These are phyloP conservation scores for Omphaloscelis lunosa DNA, from an alignment of 2,888 invertebrate species.

Conservation along the genomic window DNA sequence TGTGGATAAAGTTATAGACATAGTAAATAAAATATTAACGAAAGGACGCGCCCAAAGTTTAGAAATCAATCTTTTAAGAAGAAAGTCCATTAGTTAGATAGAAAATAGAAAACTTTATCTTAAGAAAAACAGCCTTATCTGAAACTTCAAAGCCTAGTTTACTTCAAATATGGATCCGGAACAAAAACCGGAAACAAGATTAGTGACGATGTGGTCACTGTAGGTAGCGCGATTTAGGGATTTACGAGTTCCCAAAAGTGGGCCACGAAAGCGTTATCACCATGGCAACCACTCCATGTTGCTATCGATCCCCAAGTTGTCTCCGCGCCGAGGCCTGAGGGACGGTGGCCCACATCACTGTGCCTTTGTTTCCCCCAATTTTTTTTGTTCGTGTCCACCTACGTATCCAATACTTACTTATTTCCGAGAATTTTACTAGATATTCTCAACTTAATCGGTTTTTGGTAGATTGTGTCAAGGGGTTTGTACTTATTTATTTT, in stretches of 20 bases:
- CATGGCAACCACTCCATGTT: constrained; percentile 64
- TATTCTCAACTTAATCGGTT: background rate
- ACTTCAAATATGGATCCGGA: background rate
- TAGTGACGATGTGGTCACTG: constrained; percentile 19
- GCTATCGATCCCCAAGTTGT: constrained; percentile 64
- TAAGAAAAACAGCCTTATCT: background rate
- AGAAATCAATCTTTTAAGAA: background rate
- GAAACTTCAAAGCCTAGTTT: constrained; percentile 3
- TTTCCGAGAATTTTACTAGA: background rate
- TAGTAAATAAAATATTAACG: background rate
- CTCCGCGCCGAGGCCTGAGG: constrained; percentile 35
- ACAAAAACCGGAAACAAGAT: constrained; percentile 16
- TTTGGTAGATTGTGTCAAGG: background rate
- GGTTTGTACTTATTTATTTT: background rate
- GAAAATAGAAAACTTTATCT: background rate
- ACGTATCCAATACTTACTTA: background rate
- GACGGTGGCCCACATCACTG: constrained; percentile 46
- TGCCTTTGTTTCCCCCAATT: constrained; percentile 49
- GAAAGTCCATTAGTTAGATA: background rate
- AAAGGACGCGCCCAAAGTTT: constrained; percentile 2
- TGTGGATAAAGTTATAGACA: background rate
- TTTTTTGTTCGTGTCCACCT: constrained; percentile 1
- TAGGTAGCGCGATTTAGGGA: constrained; percentile 41
- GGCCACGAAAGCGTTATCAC: constrained; percentile 63
- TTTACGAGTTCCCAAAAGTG: constrained; percentile 54